Base-by-base conservation (phyloP, 2,888 invertebrate species). In the Yponomeuta cagnagella region DNA sequence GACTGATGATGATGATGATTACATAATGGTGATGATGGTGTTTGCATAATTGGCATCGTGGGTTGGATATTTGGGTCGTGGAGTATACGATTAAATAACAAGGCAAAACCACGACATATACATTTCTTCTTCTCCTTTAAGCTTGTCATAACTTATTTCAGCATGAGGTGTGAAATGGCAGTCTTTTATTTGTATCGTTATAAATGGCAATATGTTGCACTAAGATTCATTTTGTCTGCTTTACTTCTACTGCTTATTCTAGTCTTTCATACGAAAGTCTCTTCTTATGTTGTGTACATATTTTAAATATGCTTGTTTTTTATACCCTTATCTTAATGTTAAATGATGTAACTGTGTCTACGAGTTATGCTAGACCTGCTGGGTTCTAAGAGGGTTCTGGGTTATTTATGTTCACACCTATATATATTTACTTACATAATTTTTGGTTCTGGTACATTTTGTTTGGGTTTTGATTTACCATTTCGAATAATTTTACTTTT, bases 381-480 rank as follows among this genome's bases (percentile, higher is more conserved):
- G n/a, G 64, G 31, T 64, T 64, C 9, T 5, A 43, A 5, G 43
- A 43, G 6, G 1, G 5, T 1, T 43, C 5, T 37, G 6, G 1
- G 5, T 8, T 33, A 33, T 33, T 23, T 23, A n/a, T 10, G 30
- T 65, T 58, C 15, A 65, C 1, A 30, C 12, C 8, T 2, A 6
- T 10, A 12, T 37, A 37, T 68, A 23, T 68, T 48, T 48, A 65
- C 65, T 31, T 68, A 69, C 10, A 58, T 52, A 31, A 69, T 63
- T 65, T 86, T 90, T 89, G 90, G 91, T 90, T 90, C 90, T 90
- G 90, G 90, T 90, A 84, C 84, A 86, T 86, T 88, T 84, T 85
- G 83, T 80, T 79, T 76, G 73, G 74, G 75, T 76, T 76, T 77
- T 73, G 77, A 75, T 77, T 74, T 72, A 72, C 72, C 73, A 72